phyloP scores from a whole-genome alignment of 2,113 vertebrate genomes.

The Istiophorus platypterus region DNA sequence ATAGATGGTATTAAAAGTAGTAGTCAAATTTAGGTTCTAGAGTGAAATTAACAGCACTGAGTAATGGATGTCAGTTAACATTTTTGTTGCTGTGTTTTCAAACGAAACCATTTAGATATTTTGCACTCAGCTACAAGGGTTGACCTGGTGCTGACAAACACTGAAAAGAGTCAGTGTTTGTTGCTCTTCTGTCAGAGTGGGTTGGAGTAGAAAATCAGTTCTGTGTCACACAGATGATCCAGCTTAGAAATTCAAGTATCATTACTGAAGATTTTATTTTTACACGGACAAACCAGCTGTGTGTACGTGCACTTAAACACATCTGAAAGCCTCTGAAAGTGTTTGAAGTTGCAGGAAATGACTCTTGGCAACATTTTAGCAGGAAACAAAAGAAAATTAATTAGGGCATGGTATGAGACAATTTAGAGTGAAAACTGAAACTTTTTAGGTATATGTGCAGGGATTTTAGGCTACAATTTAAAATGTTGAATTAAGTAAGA shows the following conservation, averaged over 20 bases:
- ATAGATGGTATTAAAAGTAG: not conserved
- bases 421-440: slow-evolving; percentile 14
- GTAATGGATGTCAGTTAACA: not conserved
- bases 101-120: not conserved
- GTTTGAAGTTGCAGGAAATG: slow-evolving; percentile 25
- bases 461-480: not conserved
- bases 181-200: too few species aligned
- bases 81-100: not conserved
- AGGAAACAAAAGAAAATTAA: not conserved
- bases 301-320: not conserved
- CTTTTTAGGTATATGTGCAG: not conserved
- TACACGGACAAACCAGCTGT: slow-evolving; percentile 5
- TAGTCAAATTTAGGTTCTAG: not conserved
- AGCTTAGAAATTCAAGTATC: slow-evolving; percentile 30
- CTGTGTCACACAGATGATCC: slow-evolving; percentile 12
- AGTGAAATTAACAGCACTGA: not conserved
- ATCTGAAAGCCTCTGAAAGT: slow-evolving; percentile 12
- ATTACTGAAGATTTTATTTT: slow-evolving; percentile 10
- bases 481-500: slow-evolving; percentile 25
- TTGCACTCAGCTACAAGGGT: not conserved
- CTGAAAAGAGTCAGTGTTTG: not conserved
- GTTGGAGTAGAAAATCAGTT: slow-evolving; percentile 33
- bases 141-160: not conserved
- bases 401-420: not conserved
- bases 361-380: slow-evolving; percentile 24